Conservation (phyloP, 2,113 vertebrate genomes). For the Mohoua ochrocephala region DNA sequence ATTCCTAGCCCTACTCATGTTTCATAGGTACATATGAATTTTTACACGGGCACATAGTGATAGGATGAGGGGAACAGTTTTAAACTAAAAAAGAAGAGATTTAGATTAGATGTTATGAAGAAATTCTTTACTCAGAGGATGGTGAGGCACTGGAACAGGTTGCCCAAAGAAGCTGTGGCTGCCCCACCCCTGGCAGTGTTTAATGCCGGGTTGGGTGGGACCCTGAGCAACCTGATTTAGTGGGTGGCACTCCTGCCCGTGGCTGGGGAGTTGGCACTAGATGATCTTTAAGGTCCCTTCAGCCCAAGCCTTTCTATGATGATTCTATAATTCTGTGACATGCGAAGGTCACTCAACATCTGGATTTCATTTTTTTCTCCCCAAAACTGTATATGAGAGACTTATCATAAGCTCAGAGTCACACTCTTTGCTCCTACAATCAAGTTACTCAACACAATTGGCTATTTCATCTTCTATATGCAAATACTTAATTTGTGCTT, state of each 20-base stretch:
- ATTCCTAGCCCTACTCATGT: neutral
- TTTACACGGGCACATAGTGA: neutral
- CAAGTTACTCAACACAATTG: neutral
- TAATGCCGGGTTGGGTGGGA: neutral
- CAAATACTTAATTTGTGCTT: neutral
- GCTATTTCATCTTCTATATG: neutral
- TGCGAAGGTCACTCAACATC: neutral
- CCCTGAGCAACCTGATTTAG: neutral
- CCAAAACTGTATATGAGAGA: neutral
- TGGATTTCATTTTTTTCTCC: neutral
- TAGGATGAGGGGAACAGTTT: neutral
- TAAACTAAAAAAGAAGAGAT: neutral
- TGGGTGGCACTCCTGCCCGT: neutral
- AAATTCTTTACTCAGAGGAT: neutral
- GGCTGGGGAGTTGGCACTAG: neutral
- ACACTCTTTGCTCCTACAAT: neutral
- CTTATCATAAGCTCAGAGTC: neutral
- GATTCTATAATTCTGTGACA: neutral
- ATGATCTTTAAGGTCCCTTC: neutral
- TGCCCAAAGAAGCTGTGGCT: neutral
- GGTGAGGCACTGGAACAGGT: neutral
- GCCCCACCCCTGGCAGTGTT: neutral
- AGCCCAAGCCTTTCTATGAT: neutral
- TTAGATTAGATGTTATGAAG: neutral
- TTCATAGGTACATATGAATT: neutral